phyloP scores from a whole-genome alignment of 2,797 vertebrate species.

The Sebastes umbrosus region DNA sequence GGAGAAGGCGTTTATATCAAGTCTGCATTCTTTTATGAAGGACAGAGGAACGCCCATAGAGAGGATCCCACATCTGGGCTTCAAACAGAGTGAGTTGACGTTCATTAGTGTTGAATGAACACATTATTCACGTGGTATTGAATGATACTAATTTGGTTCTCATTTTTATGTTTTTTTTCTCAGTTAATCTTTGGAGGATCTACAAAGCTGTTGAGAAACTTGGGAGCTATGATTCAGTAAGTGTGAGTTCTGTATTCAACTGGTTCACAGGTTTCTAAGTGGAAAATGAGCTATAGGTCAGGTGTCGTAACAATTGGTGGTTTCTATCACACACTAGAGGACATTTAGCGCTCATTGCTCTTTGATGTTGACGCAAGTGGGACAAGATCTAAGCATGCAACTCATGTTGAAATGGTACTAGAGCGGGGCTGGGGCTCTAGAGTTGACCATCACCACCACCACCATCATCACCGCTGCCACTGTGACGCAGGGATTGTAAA shows the following conservation, averaged over 20 bases:
- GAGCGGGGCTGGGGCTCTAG: not conserved
- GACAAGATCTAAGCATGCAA: conserved; percentile 12
- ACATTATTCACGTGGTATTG: not conserved
- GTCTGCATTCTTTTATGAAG: conserved; percentile 94
- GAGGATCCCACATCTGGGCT: conserved; percentile 95
- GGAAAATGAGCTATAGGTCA: conserved; percentile 40
- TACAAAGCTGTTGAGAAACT: conserved; percentile 93
- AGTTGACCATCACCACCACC: conserved; percentile 8
- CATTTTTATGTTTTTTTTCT: not conserved
- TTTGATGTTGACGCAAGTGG: conserved; percentile 47
- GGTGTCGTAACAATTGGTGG: not conserved
- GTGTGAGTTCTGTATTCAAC: conserved; percentile 1
- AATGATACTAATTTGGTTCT: not conserved
- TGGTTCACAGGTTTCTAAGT: conserved; percentile 8
- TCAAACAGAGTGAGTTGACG: conserved; percentile 91
- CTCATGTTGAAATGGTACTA: conserved; percentile 18
- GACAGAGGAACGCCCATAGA: conserved; percentile 92
- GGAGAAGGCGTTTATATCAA: conserved; percentile 89
- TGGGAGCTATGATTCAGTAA: conserved; percentile 94
- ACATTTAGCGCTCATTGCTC: not conserved
- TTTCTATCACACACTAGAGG: conserved; percentile 13
- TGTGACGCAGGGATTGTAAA: not conserved
- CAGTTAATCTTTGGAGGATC: conserved; percentile 97
- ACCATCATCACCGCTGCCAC: not conserved
- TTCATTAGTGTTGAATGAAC: not conserved